Conservation (phyloP, 2,797 vertebrate genomes). For the Limosa lapponica region DNA sequence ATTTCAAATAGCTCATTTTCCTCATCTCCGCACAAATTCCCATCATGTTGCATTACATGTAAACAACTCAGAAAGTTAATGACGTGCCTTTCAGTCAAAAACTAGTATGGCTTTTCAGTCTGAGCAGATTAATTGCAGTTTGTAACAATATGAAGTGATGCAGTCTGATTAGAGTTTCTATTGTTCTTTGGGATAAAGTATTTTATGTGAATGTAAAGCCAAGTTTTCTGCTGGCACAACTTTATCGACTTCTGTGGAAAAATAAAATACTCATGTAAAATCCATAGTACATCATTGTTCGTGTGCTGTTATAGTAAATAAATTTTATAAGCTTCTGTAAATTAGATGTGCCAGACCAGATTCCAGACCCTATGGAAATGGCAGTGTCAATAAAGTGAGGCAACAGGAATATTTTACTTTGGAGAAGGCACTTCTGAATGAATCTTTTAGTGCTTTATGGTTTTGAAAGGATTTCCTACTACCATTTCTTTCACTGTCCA, state of each 20-base stretch:
- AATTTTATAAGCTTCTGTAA: constrained; percentile 5
- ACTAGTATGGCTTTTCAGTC: background rate
- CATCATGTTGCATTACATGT: constrained; percentile 13
- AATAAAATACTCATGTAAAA: constrained; percentile 2
- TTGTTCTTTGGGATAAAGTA: constrained; percentile 6
- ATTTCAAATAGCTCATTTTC: constrained; percentile 11
- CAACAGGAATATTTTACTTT: background rate
- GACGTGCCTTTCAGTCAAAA: constrained; percentile 39
- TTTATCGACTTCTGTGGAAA: background rate
- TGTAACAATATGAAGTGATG: background rate
- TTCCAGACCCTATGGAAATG: background rate
- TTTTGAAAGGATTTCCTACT: background rate
- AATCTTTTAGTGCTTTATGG: background rate
- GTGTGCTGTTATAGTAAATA: background rate
- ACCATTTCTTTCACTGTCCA: background rate
- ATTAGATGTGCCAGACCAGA: background rate
- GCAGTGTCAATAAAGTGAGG: background rate
- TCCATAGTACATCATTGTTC: background rate
- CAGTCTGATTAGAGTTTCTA: background rate
- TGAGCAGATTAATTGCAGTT: constrained; percentile 14
- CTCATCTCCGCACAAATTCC: background rate
- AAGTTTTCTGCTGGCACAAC: background rate
- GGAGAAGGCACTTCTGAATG: background rate
- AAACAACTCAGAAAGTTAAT: constrained; percentile 45
- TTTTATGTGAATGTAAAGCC: background rate